These are phyloP conservation scores for Orbicella faveolata DNA, from an alignment of 64 coral and sea anemone species.

Conservation along the genomic window DNA sequence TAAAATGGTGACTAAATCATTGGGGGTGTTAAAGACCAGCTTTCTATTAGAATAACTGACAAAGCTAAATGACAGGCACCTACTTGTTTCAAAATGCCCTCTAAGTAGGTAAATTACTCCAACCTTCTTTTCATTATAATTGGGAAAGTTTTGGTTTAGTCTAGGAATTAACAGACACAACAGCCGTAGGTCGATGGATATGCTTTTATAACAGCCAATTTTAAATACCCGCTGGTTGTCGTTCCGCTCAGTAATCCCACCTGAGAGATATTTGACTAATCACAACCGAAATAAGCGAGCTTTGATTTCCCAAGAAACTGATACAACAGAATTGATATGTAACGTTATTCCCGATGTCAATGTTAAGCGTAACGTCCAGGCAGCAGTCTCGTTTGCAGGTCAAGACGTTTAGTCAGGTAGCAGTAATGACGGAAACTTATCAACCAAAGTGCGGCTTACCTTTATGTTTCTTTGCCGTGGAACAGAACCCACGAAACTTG, in stretches of 20 bases:
- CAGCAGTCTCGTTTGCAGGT: neutral
- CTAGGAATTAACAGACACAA: neutral
- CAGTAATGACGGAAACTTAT: neutral
- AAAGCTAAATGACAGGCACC: too few species aligned
- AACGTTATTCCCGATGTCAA: neutral
- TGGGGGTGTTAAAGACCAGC: too few species aligned
- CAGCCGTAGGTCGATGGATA: neutral
- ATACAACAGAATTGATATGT: neutral
- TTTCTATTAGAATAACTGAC: too few species aligned
- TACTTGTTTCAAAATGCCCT: too few species aligned
- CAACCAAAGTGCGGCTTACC: constrained; percentile 5
- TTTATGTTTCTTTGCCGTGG: neutral
- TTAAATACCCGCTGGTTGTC: neutral
- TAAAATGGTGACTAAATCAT: too few species aligned
- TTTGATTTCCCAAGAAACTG: neutral
- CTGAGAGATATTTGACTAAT: neutral
- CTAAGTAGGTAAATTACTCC: too few species aligned
- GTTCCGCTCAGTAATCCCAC: neutral
- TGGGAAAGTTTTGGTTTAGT: neutral
- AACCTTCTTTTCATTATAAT: too few species aligned
- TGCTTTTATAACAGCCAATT: neutral
- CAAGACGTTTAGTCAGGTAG: neutral
- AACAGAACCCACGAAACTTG: neutral
- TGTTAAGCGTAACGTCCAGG: neutral
- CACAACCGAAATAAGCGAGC: too few species aligned